A percentile compares a stretch with the other conserved stretches of the same genome.
These are phyloP conservation scores for Gymnarchus niloticus DNA, from an alignment of 2,113 vertebrate genomes.

Conservation along the genomic window DNA sequence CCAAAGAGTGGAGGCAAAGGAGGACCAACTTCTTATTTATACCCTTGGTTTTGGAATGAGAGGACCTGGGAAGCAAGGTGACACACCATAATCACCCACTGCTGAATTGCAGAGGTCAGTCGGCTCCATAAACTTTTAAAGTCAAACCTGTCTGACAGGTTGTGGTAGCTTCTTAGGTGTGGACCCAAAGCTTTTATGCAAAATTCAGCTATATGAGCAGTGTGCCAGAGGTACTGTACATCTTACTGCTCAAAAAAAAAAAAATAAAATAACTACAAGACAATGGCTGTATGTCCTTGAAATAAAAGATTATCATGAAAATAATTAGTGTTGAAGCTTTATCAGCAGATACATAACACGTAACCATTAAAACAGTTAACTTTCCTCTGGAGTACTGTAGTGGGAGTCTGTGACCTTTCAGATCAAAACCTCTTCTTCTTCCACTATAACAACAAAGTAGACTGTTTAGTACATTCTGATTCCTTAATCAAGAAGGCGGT, in stretches of 20 bases:
- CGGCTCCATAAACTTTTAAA: neutral
- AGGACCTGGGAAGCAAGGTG: neutral
- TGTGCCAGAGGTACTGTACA: too few species aligned
- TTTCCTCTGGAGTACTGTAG: neutral
- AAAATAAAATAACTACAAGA: neutral
- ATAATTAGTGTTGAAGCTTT: neutral
- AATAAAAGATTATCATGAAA: neutral
- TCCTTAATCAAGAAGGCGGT: slow-evolving; percentile 1
- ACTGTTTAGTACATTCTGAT: too few species aligned
- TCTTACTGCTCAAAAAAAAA: too few species aligned
- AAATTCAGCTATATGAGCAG: too few species aligned
- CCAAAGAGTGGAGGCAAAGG: too few species aligned
- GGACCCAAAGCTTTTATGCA: neutral
- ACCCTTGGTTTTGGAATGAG: too few species aligned
- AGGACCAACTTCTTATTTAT: too few species aligned
- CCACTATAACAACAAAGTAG: too few species aligned
- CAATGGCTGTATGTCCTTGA: neutral
- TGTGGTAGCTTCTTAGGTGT: neutral
- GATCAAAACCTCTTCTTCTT: slow-evolving; percentile 3
- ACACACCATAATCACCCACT: neutral
- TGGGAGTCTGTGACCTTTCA: neutral
- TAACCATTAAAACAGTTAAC: neutral
- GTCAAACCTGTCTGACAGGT: neutral
- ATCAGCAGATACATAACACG: neutral
- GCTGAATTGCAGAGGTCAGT: neutral